Percentiles rank a stretch among this genome's conserved stretches.
Evolutionary conservation across 1,140 invertebrate genomes (phyloP).

Genomic region (Limonius californicus): DNA sequence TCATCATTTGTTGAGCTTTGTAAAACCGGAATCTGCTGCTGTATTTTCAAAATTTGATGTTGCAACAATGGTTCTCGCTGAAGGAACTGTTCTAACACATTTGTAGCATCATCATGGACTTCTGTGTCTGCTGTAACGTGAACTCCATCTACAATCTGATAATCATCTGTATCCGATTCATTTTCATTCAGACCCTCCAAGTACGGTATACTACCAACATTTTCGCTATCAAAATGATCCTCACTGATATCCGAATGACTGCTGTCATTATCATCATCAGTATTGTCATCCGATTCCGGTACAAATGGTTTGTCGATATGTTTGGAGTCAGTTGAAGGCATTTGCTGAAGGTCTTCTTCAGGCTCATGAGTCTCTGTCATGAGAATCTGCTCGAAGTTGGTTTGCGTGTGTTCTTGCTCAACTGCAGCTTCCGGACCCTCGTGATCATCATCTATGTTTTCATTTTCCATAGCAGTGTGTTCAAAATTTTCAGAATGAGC

Average conservation of each 20-base stretch:
- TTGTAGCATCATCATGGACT: not conserved
- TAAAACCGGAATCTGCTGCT: not conserved
- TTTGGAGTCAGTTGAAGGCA: not conserved
- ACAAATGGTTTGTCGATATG: not conserved
- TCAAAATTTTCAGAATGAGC: constrained; percentile 7
- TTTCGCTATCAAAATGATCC: not conserved
- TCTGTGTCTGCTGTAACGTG: constrained; percentile 30
- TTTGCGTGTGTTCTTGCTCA: not conserved
- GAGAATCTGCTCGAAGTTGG: no score
- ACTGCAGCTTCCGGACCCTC: not conserved
- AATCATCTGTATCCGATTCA: constrained; percentile 28
- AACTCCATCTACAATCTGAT: constrained; percentile 29
- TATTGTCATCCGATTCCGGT: no score
- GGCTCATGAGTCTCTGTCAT: no score
- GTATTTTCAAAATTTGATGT: not conserved
- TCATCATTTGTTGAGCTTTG: not conserved
- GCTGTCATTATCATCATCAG: no score
- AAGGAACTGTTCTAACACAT: not conserved
- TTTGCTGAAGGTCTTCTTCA: no score
- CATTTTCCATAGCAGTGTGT: no score
- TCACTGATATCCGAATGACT: not conserved
- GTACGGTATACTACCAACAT: not conserved
- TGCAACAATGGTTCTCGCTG: not conserved
- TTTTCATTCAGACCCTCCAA: constrained; percentile 3
- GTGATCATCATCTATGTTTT: no score